Evolutionary conservation across 2,797 vertebrate species (phyloP).

Genomic region (Tapera naevia): DNA sequence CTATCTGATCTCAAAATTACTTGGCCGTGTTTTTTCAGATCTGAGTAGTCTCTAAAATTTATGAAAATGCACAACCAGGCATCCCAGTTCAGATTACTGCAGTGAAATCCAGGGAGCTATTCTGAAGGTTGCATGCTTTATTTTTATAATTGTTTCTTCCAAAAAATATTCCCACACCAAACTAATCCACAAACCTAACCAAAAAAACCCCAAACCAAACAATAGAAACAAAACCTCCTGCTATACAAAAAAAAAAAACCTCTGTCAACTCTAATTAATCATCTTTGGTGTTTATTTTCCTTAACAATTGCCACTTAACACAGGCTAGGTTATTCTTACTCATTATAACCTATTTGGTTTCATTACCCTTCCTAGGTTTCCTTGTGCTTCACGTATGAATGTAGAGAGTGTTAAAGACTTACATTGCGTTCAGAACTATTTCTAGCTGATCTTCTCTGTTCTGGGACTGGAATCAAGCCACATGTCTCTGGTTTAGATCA

Average conservation of each 20-base stretch:
- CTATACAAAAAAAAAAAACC: neutral
- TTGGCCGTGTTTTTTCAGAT: neutral
- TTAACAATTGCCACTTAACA: neutral
- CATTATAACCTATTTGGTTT: neutral
- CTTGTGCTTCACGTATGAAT: neutral
- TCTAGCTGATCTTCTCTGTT: neutral
- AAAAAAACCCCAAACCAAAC: no score
- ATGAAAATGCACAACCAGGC: neutral
- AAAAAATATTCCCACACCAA: neutral
- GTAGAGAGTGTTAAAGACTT: neutral
- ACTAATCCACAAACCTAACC: neutral
- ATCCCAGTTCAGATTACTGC: neutral
- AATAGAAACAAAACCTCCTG: neutral
- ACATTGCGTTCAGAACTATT: neutral
- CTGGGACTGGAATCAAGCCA: neutral
- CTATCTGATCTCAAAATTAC: neutral
- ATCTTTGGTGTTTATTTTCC: neutral
- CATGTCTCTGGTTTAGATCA: neutral
- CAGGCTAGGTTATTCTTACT: neutral
- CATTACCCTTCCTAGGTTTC: neutral
- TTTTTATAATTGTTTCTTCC: neutral
- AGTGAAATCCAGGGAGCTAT: neutral
- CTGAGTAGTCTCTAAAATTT: neutral
- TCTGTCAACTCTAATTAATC: neutral
- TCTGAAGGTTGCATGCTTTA: neutral